These are phyloP conservation scores for Phenacoccus solenopsis DNA, from an alignment of 1,140 invertebrate genomes.

Conservation along the genomic window DNA sequence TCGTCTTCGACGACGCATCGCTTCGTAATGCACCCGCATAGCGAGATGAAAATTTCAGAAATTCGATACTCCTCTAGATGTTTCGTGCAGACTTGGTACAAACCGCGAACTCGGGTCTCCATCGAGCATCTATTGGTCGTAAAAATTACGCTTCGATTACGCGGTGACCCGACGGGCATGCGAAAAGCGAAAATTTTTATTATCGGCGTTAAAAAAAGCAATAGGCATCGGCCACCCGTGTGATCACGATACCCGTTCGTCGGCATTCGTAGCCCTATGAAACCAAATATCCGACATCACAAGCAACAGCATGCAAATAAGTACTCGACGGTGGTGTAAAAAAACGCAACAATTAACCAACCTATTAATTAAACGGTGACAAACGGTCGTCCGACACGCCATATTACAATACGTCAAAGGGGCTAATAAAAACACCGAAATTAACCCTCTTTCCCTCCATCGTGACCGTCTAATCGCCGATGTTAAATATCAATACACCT, in stretches of 20 bases:
- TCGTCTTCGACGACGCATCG: neutral
- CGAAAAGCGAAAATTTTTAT: neutral
- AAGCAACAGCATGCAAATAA: neutral
- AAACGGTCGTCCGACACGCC: neutral
- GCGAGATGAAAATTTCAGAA: neutral
- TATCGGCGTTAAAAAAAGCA: neutral
- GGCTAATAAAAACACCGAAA: too few relatives aligned
- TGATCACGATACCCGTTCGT: neutral
- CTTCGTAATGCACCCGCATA: neutral
- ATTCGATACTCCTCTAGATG: neutral
- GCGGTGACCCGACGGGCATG: too few relatives aligned
- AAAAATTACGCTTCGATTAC: neutral
- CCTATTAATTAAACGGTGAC: neutral
- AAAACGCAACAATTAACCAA: neutral
- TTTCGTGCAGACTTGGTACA: too few relatives aligned
- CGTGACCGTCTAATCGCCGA: too few relatives aligned
- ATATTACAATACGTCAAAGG: neutral
- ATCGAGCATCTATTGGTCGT: too few relatives aligned
- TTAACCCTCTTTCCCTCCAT: too few relatives aligned
- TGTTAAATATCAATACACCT: too few relatives aligned
- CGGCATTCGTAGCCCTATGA: neutral
- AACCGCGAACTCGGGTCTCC: neutral
- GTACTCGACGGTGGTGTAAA: neutral
- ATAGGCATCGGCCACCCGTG: neutral
- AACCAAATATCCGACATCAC: neutral